These are phyloP conservation scores for Neria commutata DNA, from an alignment of 2,888 invertebrate species.

Conservation along the genomic window DNA sequence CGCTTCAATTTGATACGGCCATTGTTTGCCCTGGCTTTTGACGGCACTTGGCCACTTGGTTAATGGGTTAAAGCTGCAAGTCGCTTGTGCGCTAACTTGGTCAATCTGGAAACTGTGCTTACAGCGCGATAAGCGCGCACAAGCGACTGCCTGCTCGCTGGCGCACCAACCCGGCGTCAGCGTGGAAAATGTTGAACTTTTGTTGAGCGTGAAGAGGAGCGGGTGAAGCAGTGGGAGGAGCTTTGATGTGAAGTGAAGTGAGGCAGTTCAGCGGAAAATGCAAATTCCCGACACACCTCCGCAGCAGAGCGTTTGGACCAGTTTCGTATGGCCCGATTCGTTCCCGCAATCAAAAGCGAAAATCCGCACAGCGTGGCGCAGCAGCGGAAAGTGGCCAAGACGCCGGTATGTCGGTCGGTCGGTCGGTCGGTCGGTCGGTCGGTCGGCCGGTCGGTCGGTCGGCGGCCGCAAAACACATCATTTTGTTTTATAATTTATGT, in stretches of 20 bases:
- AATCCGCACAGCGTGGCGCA: too few relatives aligned
- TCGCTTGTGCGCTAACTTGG: background rate
- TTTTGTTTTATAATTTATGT: too few relatives aligned
- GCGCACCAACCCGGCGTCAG: too few relatives aligned
- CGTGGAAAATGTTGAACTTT: too few relatives aligned
- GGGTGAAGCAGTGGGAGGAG: background rate
- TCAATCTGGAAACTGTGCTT: background rate
- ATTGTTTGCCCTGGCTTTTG: too few relatives aligned
- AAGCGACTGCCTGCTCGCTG: too few relatives aligned
- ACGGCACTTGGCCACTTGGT: constrained; percentile 17
- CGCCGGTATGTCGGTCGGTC: too few relatives aligned
- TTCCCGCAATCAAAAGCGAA: too few relatives aligned
- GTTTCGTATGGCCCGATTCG: constrained; percentile 6
- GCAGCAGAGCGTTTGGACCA: constrained; percentile 9
- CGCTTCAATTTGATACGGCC: too few relatives aligned
- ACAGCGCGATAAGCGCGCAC: too few relatives aligned
- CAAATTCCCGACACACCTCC: background rate
- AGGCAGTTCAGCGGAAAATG: background rate
- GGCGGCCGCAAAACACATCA: constrained; percentile 13
- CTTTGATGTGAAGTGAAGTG: background rate
- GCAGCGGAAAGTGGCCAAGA: too few relatives aligned
- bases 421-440: too few relatives aligned
- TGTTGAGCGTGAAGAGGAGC: constrained; percentile 27
- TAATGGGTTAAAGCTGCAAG: background rate
- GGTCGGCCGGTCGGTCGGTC: constrained; percentile 42